Evolutionary conservation across 2,797 vertebrate genomes (phyloP), one percentile per base, ranked within the genome.

Genomic region (Rhinatrema bivittatum): DNA sequence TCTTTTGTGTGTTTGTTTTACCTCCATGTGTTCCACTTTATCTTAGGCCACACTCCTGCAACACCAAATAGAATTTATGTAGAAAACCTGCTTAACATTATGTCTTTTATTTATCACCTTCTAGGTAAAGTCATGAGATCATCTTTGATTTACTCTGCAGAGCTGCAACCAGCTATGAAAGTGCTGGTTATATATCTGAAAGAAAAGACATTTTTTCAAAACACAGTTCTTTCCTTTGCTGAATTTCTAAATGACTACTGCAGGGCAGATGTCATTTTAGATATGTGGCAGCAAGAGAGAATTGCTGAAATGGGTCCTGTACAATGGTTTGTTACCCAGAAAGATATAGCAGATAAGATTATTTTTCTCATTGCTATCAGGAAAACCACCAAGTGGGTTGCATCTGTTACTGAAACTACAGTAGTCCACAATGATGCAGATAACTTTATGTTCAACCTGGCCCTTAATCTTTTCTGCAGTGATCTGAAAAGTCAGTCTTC

Each of bases 121-220:
- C 32, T 45, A 73, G 58, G 23, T 33, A 38, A 6, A 40, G 32
- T 23, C 32, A 42, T 16, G 11, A 48, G 6, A 15, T 2, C 3
- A 21, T 19, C 11, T 5, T 32, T 58, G 16, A 38, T 60, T 6
- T 29, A 46, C 12, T 2, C 11, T 5, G 3, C 31, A 22, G 13
- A 3, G 0, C 35, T 48, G 10, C 37, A 58, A 15, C 47, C 39
- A 13, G 46, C 42, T 0, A 12, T 71, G 24, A 63, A 67, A 17
- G 67, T 88, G 25, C 70, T 91, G 4, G 14, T 91, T 40, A 73
- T 91, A 29, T 88, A 90, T 53, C 81, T 87, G 9, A 20, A 50
- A 4, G 59, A 66, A 25, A n/a, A n/a, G n/a, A 20, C 41, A 12
- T 71, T 69, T 37, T 89, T 90, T 57, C 83, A 84, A 60, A 64